phyloP scores from a whole-genome alignment of 2,888 invertebrate genomes.

The Schizotus pectinicornis region DNA sequence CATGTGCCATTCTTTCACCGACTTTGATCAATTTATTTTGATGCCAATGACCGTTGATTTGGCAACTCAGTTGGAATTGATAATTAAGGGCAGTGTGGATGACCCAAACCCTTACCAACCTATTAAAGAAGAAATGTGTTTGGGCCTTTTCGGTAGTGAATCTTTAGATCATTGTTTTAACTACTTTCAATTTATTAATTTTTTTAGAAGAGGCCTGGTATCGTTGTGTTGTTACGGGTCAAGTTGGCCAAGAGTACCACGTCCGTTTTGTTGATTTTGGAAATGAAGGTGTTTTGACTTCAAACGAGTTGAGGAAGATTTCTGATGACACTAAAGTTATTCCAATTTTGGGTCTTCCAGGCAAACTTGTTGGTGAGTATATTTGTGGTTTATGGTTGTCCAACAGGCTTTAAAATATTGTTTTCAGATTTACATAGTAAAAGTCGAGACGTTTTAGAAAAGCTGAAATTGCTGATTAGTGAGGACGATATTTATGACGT shows the following conservation, averaged over 20 bases:
- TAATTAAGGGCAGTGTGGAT: neutral
- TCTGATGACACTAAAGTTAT: constrained; percentile 36
- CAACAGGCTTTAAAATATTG: constrained; percentile 1
- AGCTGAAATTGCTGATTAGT: constrained; percentile 29
- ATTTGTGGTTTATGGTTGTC: neutral
- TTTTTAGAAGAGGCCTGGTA: constrained; percentile 34
- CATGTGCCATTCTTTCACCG: too few relatives aligned
- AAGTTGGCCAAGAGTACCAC: constrained; percentile 38
- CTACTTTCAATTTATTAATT: constrained; percentile 43
- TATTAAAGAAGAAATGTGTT: neutral
- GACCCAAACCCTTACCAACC: neutral
- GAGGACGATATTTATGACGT: constrained; percentile 35
- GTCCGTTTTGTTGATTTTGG: constrained; percentile 50
- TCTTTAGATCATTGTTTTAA: too few relatives aligned
- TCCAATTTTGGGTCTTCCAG: constrained; percentile 40
- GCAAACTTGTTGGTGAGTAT: constrained; percentile 40
- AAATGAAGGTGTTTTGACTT: constrained; percentile 33
- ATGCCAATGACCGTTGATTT: too few relatives aligned
- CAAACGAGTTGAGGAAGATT: constrained; percentile 41
- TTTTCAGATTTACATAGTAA: constrained; percentile 35
- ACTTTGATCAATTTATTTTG: too few relatives aligned
- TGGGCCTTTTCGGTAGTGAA: neutral
- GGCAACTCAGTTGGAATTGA: too few relatives aligned
- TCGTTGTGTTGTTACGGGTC: constrained; percentile 30
- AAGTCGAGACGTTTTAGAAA: constrained; percentile 22